These are phyloP conservation scores for Bombycilla garrulus DNA, from an alignment of 2,113 vertebrate species.

Conservation along the genomic window DNA sequence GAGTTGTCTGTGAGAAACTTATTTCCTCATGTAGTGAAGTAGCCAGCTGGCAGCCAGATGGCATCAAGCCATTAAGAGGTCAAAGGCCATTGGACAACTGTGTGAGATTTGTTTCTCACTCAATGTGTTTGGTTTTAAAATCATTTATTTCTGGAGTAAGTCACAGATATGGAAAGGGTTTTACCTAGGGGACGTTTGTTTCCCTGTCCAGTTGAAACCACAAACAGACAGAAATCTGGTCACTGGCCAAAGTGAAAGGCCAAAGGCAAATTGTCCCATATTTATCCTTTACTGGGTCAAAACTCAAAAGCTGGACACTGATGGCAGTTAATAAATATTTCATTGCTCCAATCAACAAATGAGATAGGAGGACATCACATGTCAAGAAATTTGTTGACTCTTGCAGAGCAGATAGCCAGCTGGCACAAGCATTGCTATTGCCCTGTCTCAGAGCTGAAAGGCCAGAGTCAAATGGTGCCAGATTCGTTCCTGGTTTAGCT, in stretches of 20 bases:
- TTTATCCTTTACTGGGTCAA: constrained; percentile 37
- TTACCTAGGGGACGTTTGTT: constrained; percentile 63
- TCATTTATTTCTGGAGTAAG: constrained; percentile 73
- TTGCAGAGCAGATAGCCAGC: constrained; percentile 54
- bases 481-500: constrained; percentile 33
- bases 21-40: constrained; percentile 50
- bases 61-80: constrained; percentile 64
- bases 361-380: constrained; percentile 47
- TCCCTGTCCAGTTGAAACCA: constrained; percentile 68
- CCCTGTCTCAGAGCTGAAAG: constrained; percentile 51
- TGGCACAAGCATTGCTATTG: constrained; percentile 7
- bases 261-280: constrained; percentile 59
- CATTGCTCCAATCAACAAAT: constrained; percentile 35
- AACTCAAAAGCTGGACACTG: constrained; percentile 24
- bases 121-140: constrained; percentile 60
- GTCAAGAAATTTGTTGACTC: constrained; percentile 62
- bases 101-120: constrained; percentile 66
- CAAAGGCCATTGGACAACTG: constrained; percentile 75
- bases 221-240: constrained; percentile 73
- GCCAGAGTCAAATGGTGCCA: background rate
- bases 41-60: constrained; percentile 62
- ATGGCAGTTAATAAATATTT: constrained; percentile 38
- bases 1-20: constrained; percentile 48
- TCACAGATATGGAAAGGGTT: constrained; percentile 68
- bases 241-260: constrained; percentile 55